Conservation (phyloP, 2,888 invertebrate species). For the Ephialtes manifestator region DNA sequence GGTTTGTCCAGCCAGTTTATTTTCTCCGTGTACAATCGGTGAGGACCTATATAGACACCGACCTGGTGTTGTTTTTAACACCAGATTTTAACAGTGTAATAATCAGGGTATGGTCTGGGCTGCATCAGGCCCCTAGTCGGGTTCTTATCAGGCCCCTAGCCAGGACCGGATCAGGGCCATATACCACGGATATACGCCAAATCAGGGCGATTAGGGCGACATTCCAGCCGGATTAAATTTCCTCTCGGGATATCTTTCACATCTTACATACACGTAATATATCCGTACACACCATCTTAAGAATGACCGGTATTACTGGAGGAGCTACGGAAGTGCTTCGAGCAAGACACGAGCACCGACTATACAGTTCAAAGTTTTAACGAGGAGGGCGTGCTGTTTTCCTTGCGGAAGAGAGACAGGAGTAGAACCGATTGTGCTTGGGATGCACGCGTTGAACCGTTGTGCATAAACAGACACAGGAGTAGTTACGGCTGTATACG, state of each 20-base stretch:
- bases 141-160: too few species aligned
- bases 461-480: slow-evolving; percentile 55
- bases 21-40: too few species aligned
- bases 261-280: neutral
- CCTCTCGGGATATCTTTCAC: neutral
- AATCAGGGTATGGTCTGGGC: too few species aligned
- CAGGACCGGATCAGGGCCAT: too few species aligned
- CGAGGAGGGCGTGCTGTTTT: slow-evolving; percentile 49
- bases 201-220: too few species aligned
- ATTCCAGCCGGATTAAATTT: too few species aligned
- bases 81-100: too few species aligned
- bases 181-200: too few species aligned
- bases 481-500: slow-evolving; percentile 29
- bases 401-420: slow-evolving; percentile 2
- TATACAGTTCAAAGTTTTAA: slow-evolving; percentile 56
- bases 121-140: too few species aligned
- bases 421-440: slow-evolving; percentile 17
- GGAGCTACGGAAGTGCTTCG: slow-evolving; percentile 8
- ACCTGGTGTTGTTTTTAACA: too few species aligned
- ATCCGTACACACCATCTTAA: neutral
- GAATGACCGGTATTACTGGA: neutral
- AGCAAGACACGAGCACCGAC: slow-evolving; percentile 15
- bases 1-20: too few species aligned
- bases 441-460: slow-evolving; percentile 48
- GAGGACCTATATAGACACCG: too few species aligned